Evolutionary conservation across 2,113 vertebrate species (phyloP).

Genomic region (Chaetops frenatus): DNA sequence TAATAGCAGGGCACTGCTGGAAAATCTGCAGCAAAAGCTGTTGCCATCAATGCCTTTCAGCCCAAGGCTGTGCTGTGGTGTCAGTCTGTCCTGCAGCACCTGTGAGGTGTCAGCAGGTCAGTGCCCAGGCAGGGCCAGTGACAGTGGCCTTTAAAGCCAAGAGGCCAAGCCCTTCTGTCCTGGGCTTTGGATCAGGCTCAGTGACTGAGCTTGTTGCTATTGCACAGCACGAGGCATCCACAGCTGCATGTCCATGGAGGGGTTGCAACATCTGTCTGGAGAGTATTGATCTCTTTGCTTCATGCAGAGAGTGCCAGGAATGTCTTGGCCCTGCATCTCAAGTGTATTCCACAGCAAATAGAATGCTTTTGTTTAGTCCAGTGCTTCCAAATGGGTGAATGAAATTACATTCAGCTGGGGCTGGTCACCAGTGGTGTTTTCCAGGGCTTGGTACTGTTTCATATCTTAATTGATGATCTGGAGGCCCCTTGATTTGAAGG

Average conservation of each 20-base stretch:
- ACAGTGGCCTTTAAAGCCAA: background rate
- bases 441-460: background rate
- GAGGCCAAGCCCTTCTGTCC: background rate
- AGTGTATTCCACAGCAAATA: background rate
- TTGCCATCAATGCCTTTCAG: background rate
- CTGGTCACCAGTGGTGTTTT: background rate
- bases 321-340: background rate
- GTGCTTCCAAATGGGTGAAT: background rate
- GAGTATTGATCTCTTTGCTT: background rate
- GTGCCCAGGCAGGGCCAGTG: background rate
- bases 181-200: background rate
- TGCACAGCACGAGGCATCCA: background rate
- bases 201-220: background rate
- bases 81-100: background rate
- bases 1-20: background rate
- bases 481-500: background rate
- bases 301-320: background rate
- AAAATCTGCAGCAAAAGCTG: background rate
- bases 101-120: background rate
- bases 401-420: background rate
- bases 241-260: background rate
- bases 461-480: background rate
- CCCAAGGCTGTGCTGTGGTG: rapidly evolving
- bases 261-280: background rate
- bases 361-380: background rate